Base-by-base conservation (phyloP, 1,140 invertebrate species). In the Homarus americanus region DNA sequence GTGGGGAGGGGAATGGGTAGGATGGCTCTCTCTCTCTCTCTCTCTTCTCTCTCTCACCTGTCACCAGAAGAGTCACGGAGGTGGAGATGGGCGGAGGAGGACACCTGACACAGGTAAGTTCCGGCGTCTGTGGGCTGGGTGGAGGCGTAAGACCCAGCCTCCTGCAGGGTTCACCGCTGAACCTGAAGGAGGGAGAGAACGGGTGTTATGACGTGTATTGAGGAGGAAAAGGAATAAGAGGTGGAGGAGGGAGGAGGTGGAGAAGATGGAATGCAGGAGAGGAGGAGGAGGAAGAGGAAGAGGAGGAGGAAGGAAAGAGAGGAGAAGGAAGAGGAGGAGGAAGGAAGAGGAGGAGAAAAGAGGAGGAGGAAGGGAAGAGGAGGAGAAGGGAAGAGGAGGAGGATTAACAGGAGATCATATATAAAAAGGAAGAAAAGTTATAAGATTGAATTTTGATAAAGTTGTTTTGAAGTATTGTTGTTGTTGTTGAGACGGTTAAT, bases 61-160 rank as follows among this genome's bases (percentile, higher is more conserved):
- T 92, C 4, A 92, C 92, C 4, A 90, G 87, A 28, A 92, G 92
- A 17, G 76, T 86, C 69, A 92, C 66, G 20, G 82, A 5, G 1
- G 92, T 92, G 41, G 82, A 85, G 7, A 92, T 91, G 10, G 92
- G 92, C 10, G 92, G 92, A 1, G 87, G 82, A 79, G n/a, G 92
- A 92, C 63, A 92, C 92, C 49, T 92, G 92, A n/a, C 92, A 92
- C 17, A 92, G 87, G 63, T 92, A 92, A 1, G 41, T 82, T 4
- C 92, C 92, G 15, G 87, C 88, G 58, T 92, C 92, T 7, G 87
- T 73, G 0, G 83, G 41, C 2, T 49, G 34, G 12, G 72, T 92
- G 87, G 0, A 92, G 91, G n/a, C 88, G 53, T 2, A 92, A 69
- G 20, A 90, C 76, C 92, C 92, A 92, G 2, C 92, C 92, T 7